Evolutionary conservation across 2,113 vertebrate genomes (phyloP).

Genomic region (Diadophis punctatus): DNA sequence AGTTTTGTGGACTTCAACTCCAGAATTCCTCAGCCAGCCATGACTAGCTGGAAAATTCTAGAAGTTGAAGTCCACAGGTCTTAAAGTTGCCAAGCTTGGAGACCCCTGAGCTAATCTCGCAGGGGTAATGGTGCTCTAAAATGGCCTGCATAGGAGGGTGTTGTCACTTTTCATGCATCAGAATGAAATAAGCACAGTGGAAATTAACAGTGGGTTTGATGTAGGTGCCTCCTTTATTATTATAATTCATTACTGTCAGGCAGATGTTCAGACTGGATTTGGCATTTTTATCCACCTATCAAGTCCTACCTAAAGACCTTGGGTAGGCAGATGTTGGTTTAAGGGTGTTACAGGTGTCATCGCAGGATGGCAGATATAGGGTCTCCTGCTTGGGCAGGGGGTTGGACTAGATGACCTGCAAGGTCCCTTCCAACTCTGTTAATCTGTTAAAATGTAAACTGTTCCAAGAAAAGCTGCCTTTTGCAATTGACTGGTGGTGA

Average conservation of each 20-base stretch:
- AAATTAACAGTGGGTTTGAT: neutral
- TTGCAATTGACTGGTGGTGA: neutral
- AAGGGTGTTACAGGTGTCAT: neutral
- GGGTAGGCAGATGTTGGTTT: neutral
- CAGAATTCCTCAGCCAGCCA: neutral
- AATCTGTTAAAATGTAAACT: too few species aligned
- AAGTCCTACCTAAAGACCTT: neutral
- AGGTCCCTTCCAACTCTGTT: too few species aligned
- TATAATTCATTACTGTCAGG: neutral
- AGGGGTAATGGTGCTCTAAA: neutral
- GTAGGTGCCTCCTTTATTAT: neutral
- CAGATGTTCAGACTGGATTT: neutral
- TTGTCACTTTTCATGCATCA: neutral
- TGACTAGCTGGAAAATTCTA: too few species aligned
- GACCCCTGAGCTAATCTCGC: neutral
- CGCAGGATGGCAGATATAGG: too few species aligned
- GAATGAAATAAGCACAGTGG: neutral
- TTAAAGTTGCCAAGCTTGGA: too few species aligned
- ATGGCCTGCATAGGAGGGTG: neutral
- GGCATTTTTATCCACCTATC: neutral
- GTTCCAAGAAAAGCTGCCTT: neutral
- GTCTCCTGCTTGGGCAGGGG: too few species aligned
- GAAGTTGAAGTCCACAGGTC: too few species aligned
- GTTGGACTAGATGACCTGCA: too few species aligned
- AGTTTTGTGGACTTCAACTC: neutral